Evolutionary conservation across 2,113 vertebrate species (phyloP).

Genomic region (Oncorhynchus nerka): DNA sequence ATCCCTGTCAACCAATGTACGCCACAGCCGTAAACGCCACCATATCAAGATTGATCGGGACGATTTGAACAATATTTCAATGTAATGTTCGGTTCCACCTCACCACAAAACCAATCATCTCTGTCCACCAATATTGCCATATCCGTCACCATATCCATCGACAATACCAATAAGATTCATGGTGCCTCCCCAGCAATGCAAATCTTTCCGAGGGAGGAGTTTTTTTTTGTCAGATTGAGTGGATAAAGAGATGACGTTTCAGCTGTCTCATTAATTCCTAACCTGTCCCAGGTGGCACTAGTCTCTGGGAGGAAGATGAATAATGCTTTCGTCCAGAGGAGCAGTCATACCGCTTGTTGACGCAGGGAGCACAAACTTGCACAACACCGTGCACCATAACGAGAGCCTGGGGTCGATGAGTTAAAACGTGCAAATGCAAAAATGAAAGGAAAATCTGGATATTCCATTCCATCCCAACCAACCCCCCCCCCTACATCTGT

Average conservation of each 20-base stretch:
- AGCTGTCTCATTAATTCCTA: conserved; percentile 65
- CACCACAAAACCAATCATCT: too few relatives aligned
- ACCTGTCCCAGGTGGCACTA: conserved; percentile 50
- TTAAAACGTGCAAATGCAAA: neutral
- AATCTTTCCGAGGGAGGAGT: neutral
- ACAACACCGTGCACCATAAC: conserved; percentile 25
- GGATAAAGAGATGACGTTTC: conserved; percentile 61
- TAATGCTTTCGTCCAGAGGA: conserved; percentile 39
- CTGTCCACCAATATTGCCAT: too few relatives aligned
- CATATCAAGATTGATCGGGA: too few relatives aligned
- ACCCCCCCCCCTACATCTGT: too few relatives aligned
- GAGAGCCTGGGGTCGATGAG: conserved; percentile 22
- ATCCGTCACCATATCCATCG: too few relatives aligned
- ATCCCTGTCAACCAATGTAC: too few relatives aligned
- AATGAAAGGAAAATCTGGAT: neutral
- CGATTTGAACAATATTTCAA: too few relatives aligned
- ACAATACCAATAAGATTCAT: conserved; percentile 26
- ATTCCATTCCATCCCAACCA: neutral
- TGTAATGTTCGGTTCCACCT: too few relatives aligned
- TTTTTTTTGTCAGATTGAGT: conserved; percentile 44
- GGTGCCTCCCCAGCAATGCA: neutral
- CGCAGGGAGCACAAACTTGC: conserved; percentile 32
- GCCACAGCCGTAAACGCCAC: too few relatives aligned
- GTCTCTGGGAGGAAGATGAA: conserved; percentile 27
- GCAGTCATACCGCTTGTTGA: conserved; percentile 46